Base-by-base conservation (phyloP, 2,797 vertebrate species). In the Anas acuta region DNA sequence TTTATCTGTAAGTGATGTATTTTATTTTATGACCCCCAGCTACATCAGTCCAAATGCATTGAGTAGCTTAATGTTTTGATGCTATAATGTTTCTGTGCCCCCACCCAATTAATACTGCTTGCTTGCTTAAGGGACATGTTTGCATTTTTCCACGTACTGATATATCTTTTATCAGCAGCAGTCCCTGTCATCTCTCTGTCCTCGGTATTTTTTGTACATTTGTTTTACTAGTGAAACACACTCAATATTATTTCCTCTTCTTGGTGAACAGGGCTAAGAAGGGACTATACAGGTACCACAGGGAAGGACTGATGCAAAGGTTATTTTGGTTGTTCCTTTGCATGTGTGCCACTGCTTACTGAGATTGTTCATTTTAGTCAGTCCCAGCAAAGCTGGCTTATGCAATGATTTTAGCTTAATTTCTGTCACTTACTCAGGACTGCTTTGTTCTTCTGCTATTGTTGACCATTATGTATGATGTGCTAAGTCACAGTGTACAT, bases 261-360 rank as follows among this genome's bases (percentile, higher is more conserved):
- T 21, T 32, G 14, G 11, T 83, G 76, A 86, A 11, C 12, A 60
- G 43, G 30, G 30, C 76, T 83, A 54, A 80, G 57, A 45, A 45
- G 32, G 32, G 30, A 8, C 41, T 17, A 21, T n/a, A 47, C 43
- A 33, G 41, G 20, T 51, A 67, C 19, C 0, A 0, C 4, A 35
- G 35, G 60, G 47, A 79, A 71, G 69, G 90, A 23, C 39, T 53
- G 30, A 32, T 6, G 58, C 11, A 4, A 39, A 54, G 9, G 5
- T 72, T 84, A 22, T 66, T 88, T 72, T n/a, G 28, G 0, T 70
- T 70, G 58, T 75, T 75, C 49, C 49, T 84, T 74, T 58, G n/a
- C 15, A 8, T 2, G 1, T 13, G 13, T 76, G 43, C 17, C 13
- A 6, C 75, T 66, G 51, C 65, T 92, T 61, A 15, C 22, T 81